Conservation (phyloP, 2,888 invertebrate species). For the Adelognathus sp. region DNA sequence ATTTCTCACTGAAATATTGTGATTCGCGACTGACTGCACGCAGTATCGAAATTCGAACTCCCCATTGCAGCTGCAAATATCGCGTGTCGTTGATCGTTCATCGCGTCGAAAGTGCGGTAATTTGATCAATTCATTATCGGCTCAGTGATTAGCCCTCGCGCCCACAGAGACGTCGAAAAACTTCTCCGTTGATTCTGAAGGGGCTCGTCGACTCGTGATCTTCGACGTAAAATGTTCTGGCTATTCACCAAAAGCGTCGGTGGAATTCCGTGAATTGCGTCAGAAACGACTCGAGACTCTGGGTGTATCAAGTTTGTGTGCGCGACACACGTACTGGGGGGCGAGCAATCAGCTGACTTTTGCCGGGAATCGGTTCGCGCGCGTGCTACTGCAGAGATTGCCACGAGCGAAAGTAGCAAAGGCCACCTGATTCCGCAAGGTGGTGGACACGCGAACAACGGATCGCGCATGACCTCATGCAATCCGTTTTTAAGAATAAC, state of each 20-base stretch:
- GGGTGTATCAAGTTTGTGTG: background rate
- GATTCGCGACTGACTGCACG: background rate
- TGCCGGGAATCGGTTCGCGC: conserved; percentile 11
- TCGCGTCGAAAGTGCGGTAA: background rate
- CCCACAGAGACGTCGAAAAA: background rate
- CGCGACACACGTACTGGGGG: background rate
- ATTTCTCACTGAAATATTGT: background rate
- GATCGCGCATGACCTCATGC: conserved; percentile 11
- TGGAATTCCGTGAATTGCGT: conserved; percentile 67
- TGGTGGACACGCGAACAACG: background rate
- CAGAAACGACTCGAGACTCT: conserved; percentile 61
- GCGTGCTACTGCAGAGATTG: background rate
- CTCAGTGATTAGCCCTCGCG: background rate
- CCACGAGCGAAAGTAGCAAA: conserved; percentile 24
- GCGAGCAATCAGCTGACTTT: conserved; percentile 39
- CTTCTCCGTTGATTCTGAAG: background rate
- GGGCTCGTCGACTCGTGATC: background rate
- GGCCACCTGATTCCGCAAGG: background rate
- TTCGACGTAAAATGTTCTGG: conserved; percentile 69
- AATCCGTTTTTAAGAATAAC: background rate
- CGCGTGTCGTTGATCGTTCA: background rate
- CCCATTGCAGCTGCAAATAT: background rate
- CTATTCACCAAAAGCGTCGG: conserved; percentile 63
- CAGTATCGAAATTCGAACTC: background rate
- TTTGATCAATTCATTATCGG: background rate